A percentile compares a stretch with the other conserved stretches of the same genome.
phyloP scores from a whole-genome alignment of 1,140 invertebrate species.

The Tachypleus tridentatus region DNA sequence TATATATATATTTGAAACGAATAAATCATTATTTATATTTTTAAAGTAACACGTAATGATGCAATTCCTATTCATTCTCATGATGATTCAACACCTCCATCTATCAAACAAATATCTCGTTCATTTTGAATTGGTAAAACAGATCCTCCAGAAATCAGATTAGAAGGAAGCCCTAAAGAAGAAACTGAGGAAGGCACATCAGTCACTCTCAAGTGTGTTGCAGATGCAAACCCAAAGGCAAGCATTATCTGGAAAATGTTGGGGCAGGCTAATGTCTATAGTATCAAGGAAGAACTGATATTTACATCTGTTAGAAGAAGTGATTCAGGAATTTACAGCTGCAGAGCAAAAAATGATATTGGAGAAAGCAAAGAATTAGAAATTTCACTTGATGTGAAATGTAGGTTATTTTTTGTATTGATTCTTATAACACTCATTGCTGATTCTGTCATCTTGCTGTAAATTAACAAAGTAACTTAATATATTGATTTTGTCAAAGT shows the following conservation, averaged over 20 bases:
- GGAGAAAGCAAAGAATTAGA: conserved; percentile 25
- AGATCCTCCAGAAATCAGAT: conserved; percentile 62
- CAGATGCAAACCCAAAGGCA: conserved; percentile 73
- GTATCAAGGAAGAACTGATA: conserved; percentile 29
- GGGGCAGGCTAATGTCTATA: conserved; percentile 31
- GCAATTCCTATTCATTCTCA: too few species aligned
- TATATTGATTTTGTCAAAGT: too few species aligned
- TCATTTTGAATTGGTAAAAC: conserved; percentile 13
- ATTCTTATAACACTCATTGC: too few species aligned
- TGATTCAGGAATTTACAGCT: conserved; percentile 25
- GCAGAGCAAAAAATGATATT: conserved; percentile 24
- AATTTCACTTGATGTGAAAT: conserved; percentile 24
- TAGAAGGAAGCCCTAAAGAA: conserved; percentile 52
- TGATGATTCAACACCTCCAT: too few species aligned
- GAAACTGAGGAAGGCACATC: conserved; percentile 72
- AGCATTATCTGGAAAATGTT: conserved; percentile 64
- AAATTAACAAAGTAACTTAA: too few species aligned
- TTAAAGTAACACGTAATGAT: too few species aligned
- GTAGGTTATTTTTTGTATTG: conserved; percentile 17
- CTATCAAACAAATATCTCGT: too few species aligned
- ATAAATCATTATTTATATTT: too few species aligned
- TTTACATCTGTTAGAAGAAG: conserved; percentile 22
- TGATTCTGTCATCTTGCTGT: too few species aligned
- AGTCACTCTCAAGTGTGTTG: conserved; percentile 59
- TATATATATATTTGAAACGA: too few species aligned